phyloP scores from a whole-genome alignment of 1,140 invertebrate genomes.

The Papilio polytes region DNA sequence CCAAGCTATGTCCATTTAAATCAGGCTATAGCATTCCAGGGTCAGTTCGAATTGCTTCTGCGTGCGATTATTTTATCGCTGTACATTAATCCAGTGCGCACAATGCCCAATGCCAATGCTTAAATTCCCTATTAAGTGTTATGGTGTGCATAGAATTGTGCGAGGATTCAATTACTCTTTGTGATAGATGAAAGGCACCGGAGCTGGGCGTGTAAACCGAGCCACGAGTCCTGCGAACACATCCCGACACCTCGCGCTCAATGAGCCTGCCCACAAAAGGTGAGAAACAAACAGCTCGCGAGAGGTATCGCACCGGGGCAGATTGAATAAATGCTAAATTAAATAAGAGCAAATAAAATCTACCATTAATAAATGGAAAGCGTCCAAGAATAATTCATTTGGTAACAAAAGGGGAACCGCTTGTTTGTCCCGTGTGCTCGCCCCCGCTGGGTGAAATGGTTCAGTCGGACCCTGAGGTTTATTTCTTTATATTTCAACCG shows the following conservation, averaged over 20 bases:
- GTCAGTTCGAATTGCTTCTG: conserved; percentile 68
- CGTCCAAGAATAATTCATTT: conserved; percentile 69
- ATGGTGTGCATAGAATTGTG: conserved; percentile 80
- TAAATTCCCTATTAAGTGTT: conserved; percentile 84
- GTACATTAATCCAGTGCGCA: conserved; percentile 75
- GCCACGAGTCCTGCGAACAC: conserved; percentile 73
- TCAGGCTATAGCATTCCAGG: conserved; percentile 47
- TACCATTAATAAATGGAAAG: conserved; percentile 74
- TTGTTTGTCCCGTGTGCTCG: conserved; percentile 52
- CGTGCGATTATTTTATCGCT: conserved; percentile 47
- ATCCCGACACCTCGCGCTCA: conserved; percentile 81
- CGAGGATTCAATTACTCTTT: conserved; percentile 83
- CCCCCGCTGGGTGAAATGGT: conserved; percentile 52
- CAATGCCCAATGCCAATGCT: conserved; percentile 82
- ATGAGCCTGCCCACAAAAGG: conserved; percentile 81
- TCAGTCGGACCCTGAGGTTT: conserved; percentile 48
- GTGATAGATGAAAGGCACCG: conserved; percentile 81
- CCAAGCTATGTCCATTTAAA: background rate
- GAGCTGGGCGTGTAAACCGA: conserved; percentile 78
- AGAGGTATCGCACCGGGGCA: conserved; percentile 71
- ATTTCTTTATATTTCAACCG: conserved; percentile 67
- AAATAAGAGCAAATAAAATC: conserved; percentile 82
- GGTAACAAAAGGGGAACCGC: conserved; percentile 60
- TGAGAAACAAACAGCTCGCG: conserved; percentile 75
- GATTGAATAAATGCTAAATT: conserved; percentile 83